Base-by-base conservation (phyloP, 2,797 vertebrate genomes). In the Clarias pachynema region DNA sequence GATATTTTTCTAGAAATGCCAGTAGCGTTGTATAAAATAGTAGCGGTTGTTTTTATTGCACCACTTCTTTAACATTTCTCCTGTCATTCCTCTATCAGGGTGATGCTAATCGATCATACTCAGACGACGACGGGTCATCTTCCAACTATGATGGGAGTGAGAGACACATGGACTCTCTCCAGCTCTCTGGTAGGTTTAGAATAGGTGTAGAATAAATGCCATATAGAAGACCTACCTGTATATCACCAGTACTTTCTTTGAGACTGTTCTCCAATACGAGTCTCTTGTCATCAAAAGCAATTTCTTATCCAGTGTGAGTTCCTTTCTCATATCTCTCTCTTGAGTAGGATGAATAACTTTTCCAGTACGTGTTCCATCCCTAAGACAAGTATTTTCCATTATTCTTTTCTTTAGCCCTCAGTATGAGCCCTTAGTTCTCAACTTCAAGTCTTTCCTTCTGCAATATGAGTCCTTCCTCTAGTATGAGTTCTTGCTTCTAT, bases 81-180 rank as follows among this genome's bases (percentile, higher is more conserved):
- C 29, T 7, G 29, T 72, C 4, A 12, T 83, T 31, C 56, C 24
- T 75, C 10, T n/a, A 29, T 72, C 91, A 99, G 98, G 98, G 97
- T 1, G 98, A 99, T 37, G 98, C 98, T 85, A 99, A 97, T 84
- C 93, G 96, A 3, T 99, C 98, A 0, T 98, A 97, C 84, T 98
- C 98, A 0, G 98, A 99, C 0, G 97, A 99, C 37, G 97, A 99
- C 85, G 96, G 91, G 86, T 98, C 97, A 72, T 97, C 96, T 5
- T 98, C 96, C 82, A 97, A 98, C 89, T 90, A 95, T 84, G 97
- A 98, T 2, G 98, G 97, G 9, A 96, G 96, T 70, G 97, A 98
- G 90, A 97, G 97, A 82, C 95, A 95, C 69, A 96, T 94, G 59
- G 97, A 98, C 84, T 93, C 93, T 31, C 95, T 96, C 34, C 96